Evolutionary conservation across 1,140 invertebrate species (phyloP), one percentile per base, ranked within the genome.

Genomic region (Drosophila athabasca): DNA sequence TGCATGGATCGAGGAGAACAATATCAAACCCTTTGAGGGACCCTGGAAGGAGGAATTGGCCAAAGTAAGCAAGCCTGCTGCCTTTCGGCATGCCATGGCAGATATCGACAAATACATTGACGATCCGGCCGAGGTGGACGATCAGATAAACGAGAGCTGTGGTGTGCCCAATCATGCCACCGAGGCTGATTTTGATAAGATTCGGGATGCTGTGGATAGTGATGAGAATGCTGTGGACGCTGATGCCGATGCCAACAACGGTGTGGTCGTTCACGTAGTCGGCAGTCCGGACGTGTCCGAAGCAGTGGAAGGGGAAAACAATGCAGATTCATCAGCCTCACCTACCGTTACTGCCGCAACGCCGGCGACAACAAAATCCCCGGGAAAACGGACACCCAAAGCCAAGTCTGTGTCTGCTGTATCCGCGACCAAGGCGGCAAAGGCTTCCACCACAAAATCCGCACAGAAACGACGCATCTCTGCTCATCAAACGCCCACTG

Each of bases 1-100:
- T 94, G 97, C 96, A 6, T 98, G 97, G 97, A 97, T 99, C 74
- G 97, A 97, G 92, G 95, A 96, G 71, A 93, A 94, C 45, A 95
- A 96, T 81, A 95, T 98, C 19, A 97, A 97, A 90, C 96, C 95
- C 0, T 98, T 98, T 90, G 90, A 91, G 52, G 93, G 94, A 31
- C 94, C 96, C 71, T 96, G 94, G 91, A 98, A 97, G 92, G 95
- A 97, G 39, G 94, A 96, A 74, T 93, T 97, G 52, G 94, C 94
- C 17, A 96, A 96, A 87, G 94, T 95, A 17, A 95, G 95, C 88
- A 97, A 98, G 65, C 95, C 95, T 6, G 92, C 93, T 6, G 93
- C 93, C 2, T 98, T 98, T 89, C 96, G 96, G 90, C 96, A 97
- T 64, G 98, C 97, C 7, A 93, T 97, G 68, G 94, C 94, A 74